A percentile compares a stretch with the other conserved stretches of the same genome.
Conservation (phyloP, 1,140 invertebrate species). For the Reticulitermes speratus region DNA sequence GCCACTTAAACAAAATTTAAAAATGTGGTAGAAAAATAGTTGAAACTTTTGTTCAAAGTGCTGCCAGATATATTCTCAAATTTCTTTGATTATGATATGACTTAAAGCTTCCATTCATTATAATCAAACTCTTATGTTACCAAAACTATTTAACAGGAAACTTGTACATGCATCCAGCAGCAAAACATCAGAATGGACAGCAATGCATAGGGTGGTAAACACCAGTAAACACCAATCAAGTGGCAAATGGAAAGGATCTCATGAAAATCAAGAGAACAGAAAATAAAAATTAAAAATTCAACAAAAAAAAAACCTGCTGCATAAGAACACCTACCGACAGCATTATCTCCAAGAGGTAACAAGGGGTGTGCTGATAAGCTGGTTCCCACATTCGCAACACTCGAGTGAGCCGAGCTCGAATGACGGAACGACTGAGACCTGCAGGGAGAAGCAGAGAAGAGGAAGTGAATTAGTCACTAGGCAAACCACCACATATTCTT, state of each 20-base stretch:
- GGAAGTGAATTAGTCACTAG: conserved; percentile 36
- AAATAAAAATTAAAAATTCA: neutral
- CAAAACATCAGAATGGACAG: neutral
- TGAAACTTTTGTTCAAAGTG: too few relatives aligned
- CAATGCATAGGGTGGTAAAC: neutral
- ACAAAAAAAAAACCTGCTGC: neutral
- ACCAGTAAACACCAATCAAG: neutral
- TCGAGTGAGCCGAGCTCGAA: conserved; percentile 57
- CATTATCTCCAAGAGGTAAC: conserved; percentile 71
- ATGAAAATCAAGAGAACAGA: neutral
- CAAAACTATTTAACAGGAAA: too few relatives aligned
- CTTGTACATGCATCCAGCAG: too few relatives aligned
- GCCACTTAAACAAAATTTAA: too few relatives aligned
- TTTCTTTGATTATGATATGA: too few relatives aligned
- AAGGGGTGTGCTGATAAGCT: conserved; percentile 81
- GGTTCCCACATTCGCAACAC: conserved; percentile 61
- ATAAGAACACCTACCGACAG: conserved; percentile 42
- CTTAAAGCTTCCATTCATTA: too few relatives aligned
- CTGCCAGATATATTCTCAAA: too few relatives aligned
- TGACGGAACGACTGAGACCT: conserved; percentile 83
- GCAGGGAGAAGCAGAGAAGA: conserved; percentile 64
- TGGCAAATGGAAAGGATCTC: neutral
- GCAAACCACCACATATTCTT: conserved; percentile 22
- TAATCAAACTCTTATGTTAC: too few relatives aligned
- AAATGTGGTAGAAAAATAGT: too few relatives aligned